phyloP scores from a whole-genome alignment of 1,140 invertebrate genomes.

The Bradysia coprophila region DNA sequence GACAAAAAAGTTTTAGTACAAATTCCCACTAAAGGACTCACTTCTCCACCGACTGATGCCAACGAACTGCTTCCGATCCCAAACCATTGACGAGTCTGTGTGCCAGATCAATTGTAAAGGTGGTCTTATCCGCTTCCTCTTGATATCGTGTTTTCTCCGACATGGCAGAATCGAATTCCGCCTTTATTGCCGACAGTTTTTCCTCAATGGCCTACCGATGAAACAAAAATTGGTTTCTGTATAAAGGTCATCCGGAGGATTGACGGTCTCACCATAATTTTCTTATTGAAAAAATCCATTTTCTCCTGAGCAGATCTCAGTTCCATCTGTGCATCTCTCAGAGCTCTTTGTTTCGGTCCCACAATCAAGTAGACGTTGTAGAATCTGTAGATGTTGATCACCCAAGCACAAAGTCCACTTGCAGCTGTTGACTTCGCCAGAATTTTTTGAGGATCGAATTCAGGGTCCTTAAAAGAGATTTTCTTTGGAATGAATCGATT shows the following conservation, averaged over 20 bases:
- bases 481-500: slow-evolving; percentile 3
- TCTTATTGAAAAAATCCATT: slow-evolving; percentile 36
- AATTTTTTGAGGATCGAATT: slow-evolving; percentile 77
- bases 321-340: slow-evolving; percentile 70
- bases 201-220: slow-evolving; percentile 54
- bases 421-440: slow-evolving; percentile 73
- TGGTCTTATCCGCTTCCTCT: slow-evolving; percentile 65
- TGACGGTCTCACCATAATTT: slow-evolving; percentile 19
- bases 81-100: slow-evolving; percentile 84
- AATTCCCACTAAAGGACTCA: slow-evolving; percentile 4
- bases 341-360: slow-evolving; percentile 64
- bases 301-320: slow-evolving; percentile 62
- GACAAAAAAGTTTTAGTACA: background rate
- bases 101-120: slow-evolving; percentile 72
- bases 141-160: slow-evolving; percentile 77
- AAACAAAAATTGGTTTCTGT: slow-evolving; percentile 3
- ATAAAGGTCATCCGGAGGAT: too few species aligned
- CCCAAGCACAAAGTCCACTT: slow-evolving; percentile 83
- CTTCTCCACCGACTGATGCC: slow-evolving; percentile 24
- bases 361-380: slow-evolving; percentile 85
- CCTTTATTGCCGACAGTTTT: slow-evolving; percentile 50
- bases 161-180: slow-evolving; percentile 68
- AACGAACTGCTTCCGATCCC: slow-evolving; percentile 76
- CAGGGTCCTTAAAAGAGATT: slow-evolving; percentile 33
- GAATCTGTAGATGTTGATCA: slow-evolving; percentile 81